Evolutionary conservation across 2,113 vertebrate genomes (phyloP).

Genomic region (Cyphomyrus discorhynchus): DNA sequence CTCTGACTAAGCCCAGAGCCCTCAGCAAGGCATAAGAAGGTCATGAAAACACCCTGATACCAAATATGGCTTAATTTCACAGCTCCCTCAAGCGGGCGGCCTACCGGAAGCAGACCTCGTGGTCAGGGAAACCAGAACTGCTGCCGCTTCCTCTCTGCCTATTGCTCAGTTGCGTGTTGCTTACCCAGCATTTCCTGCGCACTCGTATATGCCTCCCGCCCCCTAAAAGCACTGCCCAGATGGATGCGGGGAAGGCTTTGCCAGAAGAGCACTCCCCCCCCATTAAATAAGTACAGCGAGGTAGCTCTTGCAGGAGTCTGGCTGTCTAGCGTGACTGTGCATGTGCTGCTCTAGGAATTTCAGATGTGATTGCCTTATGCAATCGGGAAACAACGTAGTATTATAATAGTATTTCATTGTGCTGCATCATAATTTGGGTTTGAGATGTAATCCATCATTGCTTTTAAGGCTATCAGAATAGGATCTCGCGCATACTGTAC

Average conservation of each 20-base stretch:
- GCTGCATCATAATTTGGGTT: not conserved
- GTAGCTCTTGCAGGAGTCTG: not conserved
- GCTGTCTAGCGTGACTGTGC: not conserved
- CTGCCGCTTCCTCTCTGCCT: slow-evolving; percentile 14
- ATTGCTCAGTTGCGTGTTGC: not conserved
- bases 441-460: not conserved
- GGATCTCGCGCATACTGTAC: not conserved
- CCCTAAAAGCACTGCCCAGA: not conserved
- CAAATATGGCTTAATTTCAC: slow-evolving; percentile 27
- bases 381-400: not conserved
- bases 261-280: not conserved
- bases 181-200: slow-evolving; percentile 5
- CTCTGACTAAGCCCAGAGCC: not conserved
- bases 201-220: not conserved
- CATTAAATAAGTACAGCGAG: not conserved
- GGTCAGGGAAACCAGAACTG: slow-evolving; percentile 23
- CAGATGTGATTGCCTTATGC: not conserved
- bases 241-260: not conserved
- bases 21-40: not conserved
- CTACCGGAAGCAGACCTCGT: not conserved
- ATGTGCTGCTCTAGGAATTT: not conserved
- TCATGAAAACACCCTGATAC: slow-evolving; percentile 6
- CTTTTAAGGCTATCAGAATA: not conserved
- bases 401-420: not conserved
- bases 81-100: not conserved